Base-by-base conservation (phyloP, 2,113 vertebrate species). In the Nothocercus nigrocapillus region DNA sequence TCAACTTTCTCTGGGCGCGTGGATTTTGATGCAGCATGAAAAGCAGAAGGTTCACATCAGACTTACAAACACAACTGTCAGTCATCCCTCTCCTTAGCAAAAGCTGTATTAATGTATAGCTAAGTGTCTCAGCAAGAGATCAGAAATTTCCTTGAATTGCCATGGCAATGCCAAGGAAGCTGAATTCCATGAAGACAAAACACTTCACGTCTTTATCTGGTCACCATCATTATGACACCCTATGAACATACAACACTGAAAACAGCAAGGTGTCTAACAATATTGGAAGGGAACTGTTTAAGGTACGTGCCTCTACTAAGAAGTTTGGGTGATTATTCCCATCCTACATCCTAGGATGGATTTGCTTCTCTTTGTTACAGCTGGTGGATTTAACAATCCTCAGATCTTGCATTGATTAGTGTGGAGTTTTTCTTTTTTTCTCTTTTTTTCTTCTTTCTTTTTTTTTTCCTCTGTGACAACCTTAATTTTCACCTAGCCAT, bases 41-140 rank as follows among this genome's bases (percentile, higher is more conserved):
- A 91, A 94, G 82, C 86, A 96, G 88, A 94, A 94, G 91, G 80
- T 91, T 97, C 76, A 80, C 80, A 80, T 96, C 93, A 93, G 40
- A 49, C 53, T 82, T 63, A n/a, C 28, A 40, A 82, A 81, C 78
- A 38, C 24, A 77, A 67, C 84, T 95, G 94, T 85, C 93, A 78
- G 10, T 96, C 90, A 86, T 36, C 36, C 17, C 51, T 45, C 72
- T 91, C 80, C 82, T 75, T 84, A 68, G 82, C 81, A 94, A 69
- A 92, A 86, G 73, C 82, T 86, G 30, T 70, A 68, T 89, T 94
- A 96, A 91, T 92, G 82, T 62, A 84, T 53, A 45, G 63, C 84
- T 74, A 93, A 95, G 82, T 74, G 69, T 69, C 84, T 92, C 93
- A 88, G 84, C 32, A 38, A 88, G 67, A 15, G 79, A 95, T 91